Evolutionary conservation across 2,888 invertebrate genomes (phyloP).

Genomic region (Rapana venosa): DNA sequence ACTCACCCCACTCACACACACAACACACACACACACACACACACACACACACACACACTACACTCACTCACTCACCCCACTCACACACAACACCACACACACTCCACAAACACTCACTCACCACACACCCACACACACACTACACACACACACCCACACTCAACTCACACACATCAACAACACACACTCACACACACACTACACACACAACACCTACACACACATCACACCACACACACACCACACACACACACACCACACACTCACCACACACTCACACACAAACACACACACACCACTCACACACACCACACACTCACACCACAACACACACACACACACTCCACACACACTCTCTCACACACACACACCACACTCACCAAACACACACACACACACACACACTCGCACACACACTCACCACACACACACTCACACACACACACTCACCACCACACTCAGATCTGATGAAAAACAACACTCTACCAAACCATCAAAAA

Average conservation of each 20-base stretch:
- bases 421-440: slow-evolving; percentile 23
- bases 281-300: slow-evolving; percentile 20
- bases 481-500: no score
- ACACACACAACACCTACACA: slow-evolving; percentile 54
- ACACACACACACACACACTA: slow-evolving; percentile 10
- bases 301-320: slow-evolving; percentile 26
- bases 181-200: slow-evolving; percentile 16
- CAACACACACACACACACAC: slow-evolving; percentile 33
- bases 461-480: no score
- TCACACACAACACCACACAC: slow-evolving; percentile 31
- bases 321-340: slow-evolving; percentile 24
- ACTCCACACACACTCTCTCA: slow-evolving; percentile 21
- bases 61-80: slow-evolving; percentile 24
- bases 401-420: background rate
- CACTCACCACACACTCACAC: no score
- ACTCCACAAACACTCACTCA: background rate
- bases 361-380: slow-evolving; percentile 30
- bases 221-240: background rate
- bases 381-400: background rate
- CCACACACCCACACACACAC: background rate
- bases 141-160: slow-evolving; percentile 24
- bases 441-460: background rate
- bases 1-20: slow-evolving; percentile 2
- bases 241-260: slow-evolving; percentile 10
- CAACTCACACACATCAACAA: no score